Conservation (phyloP, 2,888 invertebrate species). For the Labia minor region DNA sequence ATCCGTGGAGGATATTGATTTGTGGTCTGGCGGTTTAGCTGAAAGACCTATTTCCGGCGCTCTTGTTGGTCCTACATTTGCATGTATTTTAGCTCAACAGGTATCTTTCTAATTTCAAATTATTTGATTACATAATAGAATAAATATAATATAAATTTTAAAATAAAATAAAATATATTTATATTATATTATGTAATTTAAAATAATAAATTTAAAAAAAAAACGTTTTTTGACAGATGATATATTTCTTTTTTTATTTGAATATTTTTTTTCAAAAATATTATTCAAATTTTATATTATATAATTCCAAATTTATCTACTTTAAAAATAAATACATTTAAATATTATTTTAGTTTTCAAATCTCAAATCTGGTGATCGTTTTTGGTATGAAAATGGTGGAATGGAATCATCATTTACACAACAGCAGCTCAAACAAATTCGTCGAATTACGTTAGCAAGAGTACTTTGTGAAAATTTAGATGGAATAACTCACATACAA, state of each 20-base stretch:
- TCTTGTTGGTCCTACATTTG: slow-evolving; percentile 75
- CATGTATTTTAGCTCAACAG: slow-evolving; percentile 78
- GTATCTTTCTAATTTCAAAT: neutral
- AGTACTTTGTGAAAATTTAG: slow-evolving; percentile 56
- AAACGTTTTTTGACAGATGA: too few species aligned
- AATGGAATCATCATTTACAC: slow-evolving; percentile 62
- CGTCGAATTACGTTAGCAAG: slow-evolving; percentile 59
- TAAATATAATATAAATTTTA: too few species aligned
- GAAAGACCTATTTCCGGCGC: slow-evolving; percentile 70
- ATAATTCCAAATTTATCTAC: too few species aligned
- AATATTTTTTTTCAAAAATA: too few species aligned
- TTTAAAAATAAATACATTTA: too few species aligned
- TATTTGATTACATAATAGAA: neutral
- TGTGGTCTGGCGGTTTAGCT: slow-evolving; percentile 72
- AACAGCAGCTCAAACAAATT: slow-evolving; percentile 63
- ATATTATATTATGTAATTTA: too few species aligned
- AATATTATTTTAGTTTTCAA: neutral
- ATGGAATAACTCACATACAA: slow-evolving; percentile 54
- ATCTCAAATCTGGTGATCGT: slow-evolving; percentile 22
- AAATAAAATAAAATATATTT: too few species aligned
- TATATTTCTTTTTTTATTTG: too few species aligned
- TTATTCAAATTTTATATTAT: too few species aligned
- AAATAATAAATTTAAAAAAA: too few species aligned
- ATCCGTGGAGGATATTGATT: slow-evolving; percentile 70
- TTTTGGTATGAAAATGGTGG: slow-evolving; percentile 64